Conservation (phyloP, 2,113 vertebrate genomes). For the Gymnocephalus cernua region DNA sequence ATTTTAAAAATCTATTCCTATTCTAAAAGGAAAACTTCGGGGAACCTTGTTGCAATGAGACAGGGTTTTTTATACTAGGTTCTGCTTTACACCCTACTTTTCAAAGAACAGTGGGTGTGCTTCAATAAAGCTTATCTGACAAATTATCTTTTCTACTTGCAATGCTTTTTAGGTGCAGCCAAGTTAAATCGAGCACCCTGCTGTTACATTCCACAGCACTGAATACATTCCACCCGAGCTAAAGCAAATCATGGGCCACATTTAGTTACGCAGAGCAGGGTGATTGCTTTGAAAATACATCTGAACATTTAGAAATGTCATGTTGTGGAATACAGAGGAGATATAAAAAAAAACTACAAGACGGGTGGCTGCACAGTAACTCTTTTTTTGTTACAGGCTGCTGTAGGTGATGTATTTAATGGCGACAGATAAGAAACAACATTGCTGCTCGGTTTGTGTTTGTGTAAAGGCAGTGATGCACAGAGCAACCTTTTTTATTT, state of each 20-base stretch:
- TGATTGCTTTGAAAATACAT: slow-evolving; percentile 24
- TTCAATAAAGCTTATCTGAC: slow-evolving; percentile 39
- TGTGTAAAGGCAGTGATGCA: background rate
- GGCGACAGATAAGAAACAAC: background rate
- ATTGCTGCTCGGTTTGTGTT: background rate
- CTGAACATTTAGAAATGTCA: slow-evolving; percentile 32
- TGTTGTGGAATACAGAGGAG: slow-evolving; percentile 3
- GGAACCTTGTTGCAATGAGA: background rate
- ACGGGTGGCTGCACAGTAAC: background rate
- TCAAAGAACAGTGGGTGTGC: slow-evolving; percentile 25
- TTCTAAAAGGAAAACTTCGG: background rate
- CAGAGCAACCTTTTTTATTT: background rate
- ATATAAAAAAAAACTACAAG: background rate
- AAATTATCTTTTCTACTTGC: slow-evolving; percentile 32
- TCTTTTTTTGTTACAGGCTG: background rate
- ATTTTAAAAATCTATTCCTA: background rate
- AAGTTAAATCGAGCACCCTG: slow-evolving; percentile 21
- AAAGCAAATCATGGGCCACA: slow-evolving; percentile 7
- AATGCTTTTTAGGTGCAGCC: slow-evolving; percentile 22
- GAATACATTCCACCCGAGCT: slow-evolving; percentile 20
- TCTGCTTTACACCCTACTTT: slow-evolving; percentile 5
- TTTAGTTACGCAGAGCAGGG: slow-evolving; percentile 18
- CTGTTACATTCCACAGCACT: slow-evolving; percentile 31
- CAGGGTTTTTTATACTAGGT: background rate
- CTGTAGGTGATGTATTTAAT: background rate